Conservation (phyloP, 2,888 invertebrate genomes). For the Cataglyphis livida region DNA sequence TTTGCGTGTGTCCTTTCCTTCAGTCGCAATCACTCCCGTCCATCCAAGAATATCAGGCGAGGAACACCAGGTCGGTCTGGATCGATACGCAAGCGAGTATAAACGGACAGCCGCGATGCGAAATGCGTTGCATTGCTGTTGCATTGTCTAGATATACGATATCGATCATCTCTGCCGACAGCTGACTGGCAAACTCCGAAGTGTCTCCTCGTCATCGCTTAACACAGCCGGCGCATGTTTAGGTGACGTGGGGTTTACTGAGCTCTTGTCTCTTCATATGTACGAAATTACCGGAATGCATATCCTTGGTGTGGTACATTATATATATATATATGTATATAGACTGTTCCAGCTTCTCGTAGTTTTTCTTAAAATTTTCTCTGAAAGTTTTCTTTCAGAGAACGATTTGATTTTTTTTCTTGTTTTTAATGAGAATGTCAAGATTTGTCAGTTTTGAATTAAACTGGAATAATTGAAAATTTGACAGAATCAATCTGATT, state of each 20-base stretch:
- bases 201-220: slow-evolving; percentile 65
- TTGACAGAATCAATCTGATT: not conserved
- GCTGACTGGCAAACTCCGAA: slow-evolving; percentile 52
- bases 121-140: slow-evolving; percentile 36
- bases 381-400: not conserved
- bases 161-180: slow-evolving; percentile 69
- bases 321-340: not conserved
- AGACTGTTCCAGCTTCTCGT: not conserved
- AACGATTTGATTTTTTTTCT: not conserved
- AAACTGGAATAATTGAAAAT: slow-evolving; percentile 4
- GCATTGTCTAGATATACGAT: slow-evolving; percentile 59
- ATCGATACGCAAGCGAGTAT: slow-evolving; percentile 30
- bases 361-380: not conserved
- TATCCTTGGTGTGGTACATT: not conserved
- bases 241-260: slow-evolving; percentile 26
- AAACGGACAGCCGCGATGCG: slow-evolving; percentile 32
- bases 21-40: not conserved
- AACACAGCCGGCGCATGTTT: slow-evolving; percentile 38
- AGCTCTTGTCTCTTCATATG: slow-evolving; percentile 9
- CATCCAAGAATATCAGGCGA: slow-evolving; percentile 12
- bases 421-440: not conserved
- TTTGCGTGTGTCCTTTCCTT: not conserved
- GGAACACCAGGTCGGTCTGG: not conserved
- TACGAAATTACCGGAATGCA: slow-evolving; percentile 27
- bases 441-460: not conserved